Evolutionary conservation across 2,113 vertebrate species (phyloP).

Genomic region (Apteryx mantelli): DNA sequence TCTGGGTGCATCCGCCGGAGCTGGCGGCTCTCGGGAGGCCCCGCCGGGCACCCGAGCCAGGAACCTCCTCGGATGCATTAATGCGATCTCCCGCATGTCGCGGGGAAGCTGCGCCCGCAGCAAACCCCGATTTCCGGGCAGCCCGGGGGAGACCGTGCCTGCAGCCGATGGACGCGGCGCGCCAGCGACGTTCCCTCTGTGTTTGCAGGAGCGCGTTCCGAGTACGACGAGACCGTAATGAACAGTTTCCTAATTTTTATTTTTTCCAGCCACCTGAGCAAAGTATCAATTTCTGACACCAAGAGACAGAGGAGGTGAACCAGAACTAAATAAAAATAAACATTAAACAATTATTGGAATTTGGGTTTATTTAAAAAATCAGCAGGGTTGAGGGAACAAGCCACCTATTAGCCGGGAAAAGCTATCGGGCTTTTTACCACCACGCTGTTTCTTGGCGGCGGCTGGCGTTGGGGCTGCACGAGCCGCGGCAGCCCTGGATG

Average conservation of each 20-base stretch:
- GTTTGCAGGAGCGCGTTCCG: neutral
- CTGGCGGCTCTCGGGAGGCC: too few relatives aligned
- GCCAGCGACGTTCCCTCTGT: neutral
- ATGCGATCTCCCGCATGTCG: too few relatives aligned
- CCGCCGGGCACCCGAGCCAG: too few relatives aligned
- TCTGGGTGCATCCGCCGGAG: too few relatives aligned
- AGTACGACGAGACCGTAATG: neutral
- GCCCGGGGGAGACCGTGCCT: too few relatives aligned
- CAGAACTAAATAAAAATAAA: constrained; percentile 82
- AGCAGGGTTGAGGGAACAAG: constrained; percentile 78
- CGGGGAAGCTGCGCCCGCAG: too few relatives aligned
- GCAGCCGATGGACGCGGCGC: too few relatives aligned
- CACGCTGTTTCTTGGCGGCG: constrained; percentile 75
- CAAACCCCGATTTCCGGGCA: too few relatives aligned
- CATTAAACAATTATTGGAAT: constrained; percentile 86
- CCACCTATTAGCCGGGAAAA: constrained; percentile 73
- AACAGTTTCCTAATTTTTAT: constrained; percentile 17
- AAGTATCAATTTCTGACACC: constrained; percentile 77
- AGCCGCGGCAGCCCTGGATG: constrained; percentile 56
- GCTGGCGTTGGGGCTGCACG: constrained; percentile 3
- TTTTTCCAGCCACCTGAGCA: constrained; percentile 27
- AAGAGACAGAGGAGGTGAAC: constrained; percentile 73
- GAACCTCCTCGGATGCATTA: too few relatives aligned
- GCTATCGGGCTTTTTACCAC: constrained; percentile 76
- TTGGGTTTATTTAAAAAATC: constrained; percentile 81